A percentile compares a stretch with the other conserved stretches of the same genome.
Evolutionary conservation across 2,797 vertebrate genomes (phyloP).

Genomic region (Poeciliopsis presidionis): DNA sequence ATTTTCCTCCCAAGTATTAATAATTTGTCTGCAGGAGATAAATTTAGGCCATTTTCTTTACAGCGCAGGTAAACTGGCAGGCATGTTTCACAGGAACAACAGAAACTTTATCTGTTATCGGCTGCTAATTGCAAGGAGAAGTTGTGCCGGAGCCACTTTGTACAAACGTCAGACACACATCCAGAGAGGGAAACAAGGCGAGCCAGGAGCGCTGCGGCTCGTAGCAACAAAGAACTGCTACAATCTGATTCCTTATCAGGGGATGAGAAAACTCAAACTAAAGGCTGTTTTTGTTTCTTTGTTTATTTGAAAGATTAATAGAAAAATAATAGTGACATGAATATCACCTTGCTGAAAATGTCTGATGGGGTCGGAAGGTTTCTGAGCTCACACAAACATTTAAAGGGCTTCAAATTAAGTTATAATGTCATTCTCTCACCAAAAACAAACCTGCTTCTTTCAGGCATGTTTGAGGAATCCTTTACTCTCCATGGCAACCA

Average conservation of each 20-base stretch:
- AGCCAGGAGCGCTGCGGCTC: not conserved
- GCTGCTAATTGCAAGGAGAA: slow-evolving; percentile 46
- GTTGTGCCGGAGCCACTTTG: slow-evolving; percentile 28
- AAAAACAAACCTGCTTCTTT: too few relatives aligned
- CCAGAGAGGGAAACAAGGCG: not conserved
- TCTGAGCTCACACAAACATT: not conserved
- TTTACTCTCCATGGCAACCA: too few relatives aligned
- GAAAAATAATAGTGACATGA: not conserved
- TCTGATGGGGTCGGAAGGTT: not conserved
- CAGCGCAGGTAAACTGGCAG: slow-evolving; percentile 26
- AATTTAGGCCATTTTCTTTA: slow-evolving; percentile 31
- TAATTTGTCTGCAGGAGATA: slow-evolving; percentile 45
- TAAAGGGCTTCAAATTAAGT: not conserved
- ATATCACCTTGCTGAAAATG: not conserved
- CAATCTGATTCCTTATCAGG: not conserved
- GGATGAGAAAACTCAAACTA: not conserved
- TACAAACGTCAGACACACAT: slow-evolving; percentile 31
- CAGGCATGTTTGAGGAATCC: too few relatives aligned
- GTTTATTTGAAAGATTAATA: not conserved
- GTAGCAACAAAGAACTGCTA: not conserved
- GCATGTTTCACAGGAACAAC: slow-evolving; percentile 45
- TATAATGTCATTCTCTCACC: too few relatives aligned
- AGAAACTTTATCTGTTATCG: slow-evolving; percentile 39
- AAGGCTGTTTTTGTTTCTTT: not conserved
- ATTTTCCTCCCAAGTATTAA: slow-evolving; percentile 47